Percentiles rank a stretch among this genome's conserved stretches.
phyloP scores from a whole-genome alignment of 64 coral and sea anemone species.

The Porites australiensis region DNA sequence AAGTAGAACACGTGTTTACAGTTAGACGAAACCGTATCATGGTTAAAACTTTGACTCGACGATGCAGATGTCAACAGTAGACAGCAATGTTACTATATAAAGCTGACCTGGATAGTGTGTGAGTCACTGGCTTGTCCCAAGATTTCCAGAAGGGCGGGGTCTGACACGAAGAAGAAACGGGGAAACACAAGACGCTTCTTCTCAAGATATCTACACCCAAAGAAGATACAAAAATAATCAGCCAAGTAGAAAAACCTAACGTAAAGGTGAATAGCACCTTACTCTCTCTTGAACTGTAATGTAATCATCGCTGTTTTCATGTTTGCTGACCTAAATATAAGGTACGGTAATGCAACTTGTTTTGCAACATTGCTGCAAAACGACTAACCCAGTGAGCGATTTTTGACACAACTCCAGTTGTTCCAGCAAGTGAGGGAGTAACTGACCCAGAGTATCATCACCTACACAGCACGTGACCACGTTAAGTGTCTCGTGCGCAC shows the following conservation, averaged over 20 bases:
- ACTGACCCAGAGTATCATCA: constrained; percentile 89
- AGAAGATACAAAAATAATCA: neutral
- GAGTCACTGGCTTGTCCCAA: constrained; percentile 96
- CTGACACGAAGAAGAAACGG: constrained; percentile 96
- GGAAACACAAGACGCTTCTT: constrained; percentile 94
- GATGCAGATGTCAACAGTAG: too few species aligned
- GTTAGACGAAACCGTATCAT: too few species aligned
- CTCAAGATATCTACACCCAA: constrained; percentile 74
- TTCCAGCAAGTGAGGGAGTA: constrained; percentile 89
- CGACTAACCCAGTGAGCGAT: constrained; percentile 83
- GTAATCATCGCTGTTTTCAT: too few species aligned
- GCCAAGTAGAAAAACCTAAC: neutral
- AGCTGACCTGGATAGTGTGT: constrained; percentile 85
- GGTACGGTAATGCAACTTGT: neutral
- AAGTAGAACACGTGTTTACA: too few species aligned
- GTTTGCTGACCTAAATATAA: too few species aligned
- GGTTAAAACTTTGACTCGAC: too few species aligned
- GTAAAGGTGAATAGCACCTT: too few species aligned
- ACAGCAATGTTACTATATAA: too few species aligned
- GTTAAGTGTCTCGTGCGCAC: constrained; percentile 87
- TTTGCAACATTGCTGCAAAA: neutral
- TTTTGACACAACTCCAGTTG: constrained; percentile 93
- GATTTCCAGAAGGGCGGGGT: constrained; percentile 89
- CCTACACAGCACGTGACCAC: constrained; percentile 92
- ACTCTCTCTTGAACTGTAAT: too few species aligned